Percentiles rank a stretch among this genome's conserved stretches.
Evolutionary conservation across 2,797 vertebrate species (phyloP).

Genomic region (Pangasius macronema): DNA sequence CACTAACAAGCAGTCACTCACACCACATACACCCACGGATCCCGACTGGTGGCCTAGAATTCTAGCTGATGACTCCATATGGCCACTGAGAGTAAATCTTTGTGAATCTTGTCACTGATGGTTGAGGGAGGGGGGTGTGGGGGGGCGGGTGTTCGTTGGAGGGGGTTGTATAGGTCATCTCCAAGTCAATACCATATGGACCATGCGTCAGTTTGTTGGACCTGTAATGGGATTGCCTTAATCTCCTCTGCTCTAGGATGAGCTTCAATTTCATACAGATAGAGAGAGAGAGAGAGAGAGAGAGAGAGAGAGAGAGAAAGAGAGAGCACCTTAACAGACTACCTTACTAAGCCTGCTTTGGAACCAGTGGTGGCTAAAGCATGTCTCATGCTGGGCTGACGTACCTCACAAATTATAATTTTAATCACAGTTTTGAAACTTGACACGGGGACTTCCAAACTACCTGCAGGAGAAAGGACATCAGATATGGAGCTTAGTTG

Average conservation of each 20-base stretch:
- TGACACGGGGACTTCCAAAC: background rate
- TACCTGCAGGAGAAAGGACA: background rate
- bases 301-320: no score
- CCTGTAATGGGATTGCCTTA: slow-evolving; percentile 55
- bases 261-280: background rate
- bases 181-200: slow-evolving; percentile 39
- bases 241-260: slow-evolving; percentile 42
- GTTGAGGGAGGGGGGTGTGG: background rate
- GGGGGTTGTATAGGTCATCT: background rate
- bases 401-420: background rate
- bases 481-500: background rate
- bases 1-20: background rate
- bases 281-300: no score
- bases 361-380: background rate
- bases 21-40: background rate
- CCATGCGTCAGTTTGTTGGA: slow-evolving; percentile 36
- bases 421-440: background rate
- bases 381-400: background rate
- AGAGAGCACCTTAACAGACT: slow-evolving; percentile 1
- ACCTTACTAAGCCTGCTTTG: slow-evolving; percentile 15
- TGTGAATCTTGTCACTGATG: slow-evolving; percentile 41
- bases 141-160: background rate
- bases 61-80: slow-evolving; percentile 54
- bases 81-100: slow-evolving; percentile 49
- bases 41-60: slow-evolving; percentile 36